Evolutionary conservation across 2,113 vertebrate species (phyloP), one percentile per base, ranked within the genome.

Genomic region (Actenoides hombroni): DNA sequence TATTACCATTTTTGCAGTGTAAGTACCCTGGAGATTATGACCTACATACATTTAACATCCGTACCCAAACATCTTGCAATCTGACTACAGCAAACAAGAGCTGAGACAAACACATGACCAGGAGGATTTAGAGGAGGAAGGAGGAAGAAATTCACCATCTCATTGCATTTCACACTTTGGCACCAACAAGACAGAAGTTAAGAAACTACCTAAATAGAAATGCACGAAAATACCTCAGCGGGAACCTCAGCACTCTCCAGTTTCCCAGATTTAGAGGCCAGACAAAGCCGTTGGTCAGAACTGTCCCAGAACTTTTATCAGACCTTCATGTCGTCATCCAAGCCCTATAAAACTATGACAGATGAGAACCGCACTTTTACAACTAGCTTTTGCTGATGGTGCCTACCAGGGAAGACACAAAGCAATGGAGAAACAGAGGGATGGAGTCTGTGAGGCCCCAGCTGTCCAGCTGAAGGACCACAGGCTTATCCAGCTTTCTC

Each of bases 401-500:
- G 9, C 54, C 71, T 46, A 33, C 35, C 23, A 7, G 1, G 12
- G 59, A 80, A 48, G 33, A 33, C 53, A 35, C 16, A 12, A 83
- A 35, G 57, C 48, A 48, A 29, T 59, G 53, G 18, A 91, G 37
- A 39, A 16, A 3, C 13, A 39, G 18, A 7, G 31, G 56, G 61
- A 40, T 37, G 31, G 70, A 25, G 25, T 21, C 51, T 11, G 18
- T 0, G 0, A 69, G 57, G 42, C 31, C 28, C 9, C 57, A 33
- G 18, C 56, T 63, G 25, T 7, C 26, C 56, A 53, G 25, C 81
- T 20, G 54, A 33, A 81, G 51, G 51, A 48, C 28, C 69, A 33
- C 29, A 70, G 57, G 28, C 28, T 64, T 65, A 46, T 33, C 14
- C 63, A 69, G 31, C 29, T 48, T 42, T 35, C 35, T 25, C 10